phyloP scores from a whole-genome alignment of 2,797 vertebrate species.

The Anolis apletophallus region DNA sequence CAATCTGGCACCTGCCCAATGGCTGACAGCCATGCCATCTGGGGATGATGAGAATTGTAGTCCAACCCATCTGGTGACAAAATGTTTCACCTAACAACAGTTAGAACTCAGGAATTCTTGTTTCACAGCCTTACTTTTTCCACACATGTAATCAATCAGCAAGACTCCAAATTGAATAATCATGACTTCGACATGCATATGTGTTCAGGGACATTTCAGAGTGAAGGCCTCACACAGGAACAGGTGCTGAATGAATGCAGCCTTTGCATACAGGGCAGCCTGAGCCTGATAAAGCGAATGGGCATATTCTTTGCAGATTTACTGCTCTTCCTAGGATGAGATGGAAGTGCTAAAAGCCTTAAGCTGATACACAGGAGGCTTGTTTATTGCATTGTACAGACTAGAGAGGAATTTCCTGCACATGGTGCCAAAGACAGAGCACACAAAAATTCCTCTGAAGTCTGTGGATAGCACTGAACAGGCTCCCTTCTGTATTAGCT shows the following conservation, averaged over 20 bases:
- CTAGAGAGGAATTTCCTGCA: slow-evolving; percentile 55
- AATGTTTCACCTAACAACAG: not conserved
- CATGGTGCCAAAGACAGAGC: slow-evolving; percentile 50
- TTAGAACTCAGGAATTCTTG: not conserved
- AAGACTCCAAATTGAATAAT: slow-evolving; percentile 22
- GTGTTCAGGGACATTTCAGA: slow-evolving; percentile 35
- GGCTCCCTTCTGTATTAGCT: slow-evolving; percentile 56
- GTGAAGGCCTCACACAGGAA: slow-evolving; percentile 26
- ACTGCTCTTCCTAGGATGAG: slow-evolving; percentile 28
- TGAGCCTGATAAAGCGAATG: slow-evolving; percentile 46
- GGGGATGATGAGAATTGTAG: not conserved
- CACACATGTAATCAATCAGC: slow-evolving; percentile 11
- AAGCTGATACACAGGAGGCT: slow-evolving; percentile 54
- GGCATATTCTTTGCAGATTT: slow-evolving; percentile 43
- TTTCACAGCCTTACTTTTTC: slow-evolving; percentile 3
- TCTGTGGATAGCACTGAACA: slow-evolving; percentile 55
- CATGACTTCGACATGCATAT: not conserved
- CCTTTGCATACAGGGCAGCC: not conserved
- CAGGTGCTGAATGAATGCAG: slow-evolving; percentile 47
- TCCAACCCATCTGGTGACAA: not conserved
- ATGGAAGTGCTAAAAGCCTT: slow-evolving; percentile 50
- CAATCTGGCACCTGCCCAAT: not conserved
- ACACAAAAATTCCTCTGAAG: slow-evolving; percentile 65
- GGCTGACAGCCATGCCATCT: not conserved
- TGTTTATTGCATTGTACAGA: slow-evolving; percentile 59